Evolutionary conservation across 2,888 invertebrate species (phyloP), one percentile per base, ranked within the genome.

Genomic region (Diplolepis rosae): DNA sequence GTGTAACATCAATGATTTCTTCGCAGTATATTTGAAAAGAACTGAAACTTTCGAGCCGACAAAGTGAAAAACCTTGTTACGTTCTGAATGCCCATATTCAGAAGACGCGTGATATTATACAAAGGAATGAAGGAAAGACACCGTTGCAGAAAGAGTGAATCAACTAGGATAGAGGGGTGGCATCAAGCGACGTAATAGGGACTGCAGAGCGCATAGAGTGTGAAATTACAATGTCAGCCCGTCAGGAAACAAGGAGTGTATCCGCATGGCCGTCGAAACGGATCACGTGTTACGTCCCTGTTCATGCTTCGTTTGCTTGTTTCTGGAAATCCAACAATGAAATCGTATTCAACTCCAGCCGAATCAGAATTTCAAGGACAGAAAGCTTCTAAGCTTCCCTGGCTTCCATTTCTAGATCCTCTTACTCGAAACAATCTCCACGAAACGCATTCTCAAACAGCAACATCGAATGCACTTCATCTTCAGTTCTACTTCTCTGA

Each of bases 211-310:
- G 82, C 84, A 83, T 76, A 69, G 79, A 80, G 82, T 84, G 83
- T 84, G 84, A 85, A 85, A 85, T 85, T 84, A 85, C 83, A 79
- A 82, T 80, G 81, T 82, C 82, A 83, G 81, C 77, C 70, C 70
- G 73, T 79, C 73, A 70, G 71, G 73, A 71, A 76, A 76, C 73
- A 68, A 76, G 67, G 71, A 70, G 73, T 67, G 69, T 68, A 70
- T 70, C 78, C 77, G 35, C 56, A 61, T 61, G 79, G 81, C 83
- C 77, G 80, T 81, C 77, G 77, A 80, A 81, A 83, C 78, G 78
- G 79, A 84, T 83, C 80, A 78, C 73, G 69, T 76, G 70, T 79
- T 76, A 74, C 73, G 71, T 71, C 18, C 68, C 69, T 42, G 61
- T 45, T 69, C 72, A 56, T 75, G 61, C 68, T 66, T 72, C 66